Evolutionary conservation across 2,113 vertebrate species (phyloP).

Genomic region (Hippocampus zosterae): DNA sequence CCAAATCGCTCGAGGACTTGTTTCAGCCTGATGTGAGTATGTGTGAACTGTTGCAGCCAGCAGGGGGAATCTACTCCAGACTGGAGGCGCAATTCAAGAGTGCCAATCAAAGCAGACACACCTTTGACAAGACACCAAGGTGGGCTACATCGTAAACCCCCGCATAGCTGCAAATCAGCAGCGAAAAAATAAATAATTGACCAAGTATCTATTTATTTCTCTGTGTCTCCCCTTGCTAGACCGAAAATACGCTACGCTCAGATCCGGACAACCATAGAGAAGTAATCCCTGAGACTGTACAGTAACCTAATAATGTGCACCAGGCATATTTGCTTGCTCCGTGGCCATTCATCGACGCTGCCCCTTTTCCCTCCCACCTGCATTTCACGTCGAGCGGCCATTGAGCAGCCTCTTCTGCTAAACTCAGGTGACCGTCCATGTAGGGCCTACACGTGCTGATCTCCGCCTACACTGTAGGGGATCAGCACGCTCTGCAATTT

Average conservation of each 20-base stretch:
- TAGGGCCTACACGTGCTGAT: no score
- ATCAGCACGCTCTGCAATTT: conserved; percentile 23
- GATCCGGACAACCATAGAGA: conserved; percentile 51
- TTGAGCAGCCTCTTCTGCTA: conserved; percentile 13
- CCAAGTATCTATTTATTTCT: neutral
- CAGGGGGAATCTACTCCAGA: conserved; percentile 87
- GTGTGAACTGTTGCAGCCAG: conserved; percentile 63
- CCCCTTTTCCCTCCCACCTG: neutral
- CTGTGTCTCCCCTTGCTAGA: conserved; percentile 25
- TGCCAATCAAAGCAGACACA: conserved; percentile 75
- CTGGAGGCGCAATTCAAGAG: conserved; percentile 87
- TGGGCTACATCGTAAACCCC: conserved; percentile 12
- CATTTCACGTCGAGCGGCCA: neutral
- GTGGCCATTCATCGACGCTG: neutral
- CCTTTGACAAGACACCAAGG: conserved; percentile 76
- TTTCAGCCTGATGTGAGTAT: neutral
- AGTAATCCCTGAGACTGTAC: neutral
- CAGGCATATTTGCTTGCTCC: neutral
- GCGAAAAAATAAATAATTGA: neutral
- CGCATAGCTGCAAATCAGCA: neutral
- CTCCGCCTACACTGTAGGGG: neutral
- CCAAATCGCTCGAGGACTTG: no score
- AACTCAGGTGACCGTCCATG: conserved; percentile 39
- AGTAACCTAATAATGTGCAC: neutral
- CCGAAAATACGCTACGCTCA: conserved; percentile 60